Base-by-base conservation (phyloP, 2,797 vertebrate species). In the Nasua narica region DNA sequence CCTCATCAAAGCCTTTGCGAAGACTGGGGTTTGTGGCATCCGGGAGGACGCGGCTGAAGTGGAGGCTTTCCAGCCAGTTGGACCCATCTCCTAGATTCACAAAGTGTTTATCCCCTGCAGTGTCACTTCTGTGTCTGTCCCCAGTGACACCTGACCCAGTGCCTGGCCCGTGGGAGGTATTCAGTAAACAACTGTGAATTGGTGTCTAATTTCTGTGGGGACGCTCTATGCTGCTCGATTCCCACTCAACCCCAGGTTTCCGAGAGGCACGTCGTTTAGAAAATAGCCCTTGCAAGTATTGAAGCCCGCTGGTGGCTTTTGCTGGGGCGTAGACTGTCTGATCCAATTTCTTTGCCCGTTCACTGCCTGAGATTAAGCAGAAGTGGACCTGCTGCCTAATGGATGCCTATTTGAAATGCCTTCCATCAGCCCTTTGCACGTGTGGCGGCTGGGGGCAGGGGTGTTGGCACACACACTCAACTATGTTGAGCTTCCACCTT, bases 361-460 rank as follows among this genome's bases (percentile, higher is more conserved):
- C 60, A 3, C 90, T 77, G 92, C 50, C 82, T 87, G 81, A 65
- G 90, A 88, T 94, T 46, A 88, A 82, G 74, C 82, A 83, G 70
- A 52, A 67, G 48, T 14, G 72, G 94, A 82, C 90, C 82, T 43
- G 62, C 6, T 95, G 95, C 96, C 95, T 86, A 86, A 74, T 48
- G 85, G 92, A 18, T 35, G 60, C 72, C 85, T 21, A 14, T 46
- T 56, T 50, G 85, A 90, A 58, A 70, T 58, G 56, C 14, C 37
- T 65, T 62, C 62, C 40, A 12, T 93, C 84, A 62, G n/a, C 95
- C 25, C 76, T 46, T 76, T 5, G 1, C 87, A 4, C 48, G 67
- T 8, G 37, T 40, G 82, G 72, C 15, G 92, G 54, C 67, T 10
- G 87, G 11, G n/a, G n/a, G 48, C 7, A 0, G 32, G 37, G 46